Percentiles rank a stretch among this genome's conserved stretches.
Conservation (phyloP, 2,888 invertebrate genomes). For the Idaea dimidiata region DNA sequence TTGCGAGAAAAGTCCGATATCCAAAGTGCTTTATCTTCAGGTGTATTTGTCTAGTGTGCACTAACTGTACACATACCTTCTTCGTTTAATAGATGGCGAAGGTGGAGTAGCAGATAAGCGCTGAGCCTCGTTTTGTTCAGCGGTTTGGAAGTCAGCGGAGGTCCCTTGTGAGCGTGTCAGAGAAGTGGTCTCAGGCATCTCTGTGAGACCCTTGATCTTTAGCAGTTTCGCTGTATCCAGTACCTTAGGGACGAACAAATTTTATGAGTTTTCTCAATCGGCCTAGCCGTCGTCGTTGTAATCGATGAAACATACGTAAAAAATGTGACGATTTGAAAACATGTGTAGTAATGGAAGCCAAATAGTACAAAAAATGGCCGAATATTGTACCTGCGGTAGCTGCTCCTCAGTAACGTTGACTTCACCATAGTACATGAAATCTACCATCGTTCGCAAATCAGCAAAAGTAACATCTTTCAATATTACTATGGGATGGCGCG, state of each 20-base stretch:
- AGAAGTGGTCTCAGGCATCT: conserved; percentile 90
- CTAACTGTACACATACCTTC: conserved; percentile 59
- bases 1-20: no score
- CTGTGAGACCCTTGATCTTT: conserved; percentile 93
- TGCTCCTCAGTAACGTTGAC: conserved; percentile 95
- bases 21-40: no score
- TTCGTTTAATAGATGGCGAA: conserved; percentile 76
- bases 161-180: conserved; percentile 86
- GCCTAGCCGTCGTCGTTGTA: no score
- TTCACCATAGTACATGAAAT: conserved; percentile 96
- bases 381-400: conserved; percentile 81
- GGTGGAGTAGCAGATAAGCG: conserved; percentile 83
- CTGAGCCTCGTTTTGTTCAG: conserved; percentile 79
- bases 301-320: no score
- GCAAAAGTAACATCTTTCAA: conserved; percentile 93
- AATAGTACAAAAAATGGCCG: neutral
- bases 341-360: no score
- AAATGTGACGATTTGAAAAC: no score
- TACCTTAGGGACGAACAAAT: conserved; percentile 61
- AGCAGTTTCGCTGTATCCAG: conserved; percentile 91
- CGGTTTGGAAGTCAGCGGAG: conserved; percentile 64
- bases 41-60: no score
- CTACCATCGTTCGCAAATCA: conserved; percentile 92
- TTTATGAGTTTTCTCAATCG: no score
- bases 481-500: conserved; percentile 94